Base-by-base conservation (phyloP, 2,888 invertebrate genomes). In the Unio delphinus region DNA sequence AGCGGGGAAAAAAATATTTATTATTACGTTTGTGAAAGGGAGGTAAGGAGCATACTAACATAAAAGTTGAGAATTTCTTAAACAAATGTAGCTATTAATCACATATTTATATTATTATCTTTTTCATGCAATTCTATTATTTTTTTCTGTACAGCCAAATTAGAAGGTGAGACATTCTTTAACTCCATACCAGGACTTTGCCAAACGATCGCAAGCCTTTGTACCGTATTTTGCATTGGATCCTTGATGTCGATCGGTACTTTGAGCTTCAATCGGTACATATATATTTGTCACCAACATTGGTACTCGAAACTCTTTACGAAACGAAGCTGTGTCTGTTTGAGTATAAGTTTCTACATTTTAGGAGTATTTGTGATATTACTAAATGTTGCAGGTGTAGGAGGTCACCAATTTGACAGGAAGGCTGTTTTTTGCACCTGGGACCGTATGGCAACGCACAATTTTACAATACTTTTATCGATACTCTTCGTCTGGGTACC, bases 381-480 rank as follows among this genome's bases (percentile, higher is more conserved):
- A 58, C 73, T 76, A 56, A 83, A 81, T 72, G 70, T 80, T 34
- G 61, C 74, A 34, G 80, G 75, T 59, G 69, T 78, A 57, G 79
- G 81, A 4, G 81, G 74, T 45, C 80, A 81, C 62, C 60, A 60
- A 57, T 83, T 81, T 59, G 83, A 83, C 75, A 67, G 63, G 64
- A 80, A 80, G 70, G 78, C 75, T 61, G 72, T 75, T 64, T 72
- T 72, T 28, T 83, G 83, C 67, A 75, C 82, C 54, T 83, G 83
- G 83, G 79, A 82, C 63, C 73, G 82, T 17, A 75, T 77, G 69
- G 78, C 76, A 23, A 77, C 71, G 30, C 68, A 70, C 61, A 64
- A 70, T 11, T 83, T 79, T 70, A 83, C 82, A 30, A 61, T 82
- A n/a, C 60, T 79, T 5, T 80, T 80, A 18, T 55, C 75, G 11